Percentiles rank a stretch among this genome's conserved stretches.
Evolutionary conservation across 2,888 invertebrate species (phyloP).

Genomic region (Lottia gigantea): DNA sequence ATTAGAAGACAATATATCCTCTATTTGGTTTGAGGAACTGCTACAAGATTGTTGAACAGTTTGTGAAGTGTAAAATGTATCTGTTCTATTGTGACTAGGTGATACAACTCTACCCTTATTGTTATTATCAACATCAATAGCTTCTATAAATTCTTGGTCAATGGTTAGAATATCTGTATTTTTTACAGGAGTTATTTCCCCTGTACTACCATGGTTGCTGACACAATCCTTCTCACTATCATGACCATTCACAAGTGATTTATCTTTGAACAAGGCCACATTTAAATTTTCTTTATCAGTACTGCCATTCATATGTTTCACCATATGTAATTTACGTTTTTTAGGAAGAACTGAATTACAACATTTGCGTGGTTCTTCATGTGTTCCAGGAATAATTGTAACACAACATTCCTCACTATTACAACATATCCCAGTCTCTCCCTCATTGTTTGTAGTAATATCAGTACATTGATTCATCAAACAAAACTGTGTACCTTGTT

Average conservation of each 20-base stretch:
- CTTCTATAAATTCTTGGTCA: neutral
- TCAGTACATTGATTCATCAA: neutral
- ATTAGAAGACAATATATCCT: neutral
- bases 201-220: neutral
- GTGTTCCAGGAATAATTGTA: conserved; percentile 53
- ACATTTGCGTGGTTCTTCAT: conserved; percentile 54
- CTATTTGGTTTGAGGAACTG: neutral
- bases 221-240: neutral
- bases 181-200: neutral
- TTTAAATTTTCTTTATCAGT: neutral
- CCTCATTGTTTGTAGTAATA: neutral
- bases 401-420: conserved; percentile 51
- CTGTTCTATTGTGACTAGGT: neutral
- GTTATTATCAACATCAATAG: neutral
- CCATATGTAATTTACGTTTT: conserved; percentile 62
- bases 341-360: conserved; percentile 63
- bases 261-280: neutral
- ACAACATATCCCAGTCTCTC: conserved; percentile 40
- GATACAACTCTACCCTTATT: neutral
- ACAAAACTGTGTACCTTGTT: neutral
- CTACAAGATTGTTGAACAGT: neutral
- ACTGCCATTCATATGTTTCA: conserved; percentile 23
- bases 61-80: neutral
- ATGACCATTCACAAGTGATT: neutral
- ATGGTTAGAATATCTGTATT: neutral